These are phyloP conservation scores for Pipistrellus pipistrellus DNA, from an alignment of 2,797 vertebrate genomes.

Conservation along the genomic window DNA sequence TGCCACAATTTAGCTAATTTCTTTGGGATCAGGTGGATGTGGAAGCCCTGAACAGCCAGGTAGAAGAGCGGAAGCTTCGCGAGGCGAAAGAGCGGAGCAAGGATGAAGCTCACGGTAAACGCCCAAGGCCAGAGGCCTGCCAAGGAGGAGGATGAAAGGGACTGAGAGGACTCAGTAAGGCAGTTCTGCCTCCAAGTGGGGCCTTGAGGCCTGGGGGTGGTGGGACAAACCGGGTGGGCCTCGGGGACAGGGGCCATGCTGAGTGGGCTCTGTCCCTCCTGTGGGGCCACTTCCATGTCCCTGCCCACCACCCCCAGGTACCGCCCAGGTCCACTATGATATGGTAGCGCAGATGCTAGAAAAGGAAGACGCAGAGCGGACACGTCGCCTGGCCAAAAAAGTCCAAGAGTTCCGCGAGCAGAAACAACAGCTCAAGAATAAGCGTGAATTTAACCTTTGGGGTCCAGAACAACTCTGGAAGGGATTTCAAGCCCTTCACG, in stretches of 20 bases:
- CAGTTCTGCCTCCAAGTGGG: conserved; percentile 26
- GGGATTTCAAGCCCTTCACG: conserved; percentile 43
- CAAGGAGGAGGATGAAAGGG: not conserved
- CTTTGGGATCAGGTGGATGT: conserved; percentile 83
- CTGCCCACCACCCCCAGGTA: conserved; percentile 72
- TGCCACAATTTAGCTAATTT: conserved; percentile 34
- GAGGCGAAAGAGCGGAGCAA: conserved; percentile 74
- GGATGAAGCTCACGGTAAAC: conserved; percentile 83
- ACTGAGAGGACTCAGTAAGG: not conserved
- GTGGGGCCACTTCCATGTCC: conserved; percentile 15
- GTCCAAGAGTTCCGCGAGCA: conserved; percentile 83
- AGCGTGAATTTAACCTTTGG: conserved; percentile 87
- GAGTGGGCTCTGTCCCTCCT: not conserved
- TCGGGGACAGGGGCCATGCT: conserved; percentile 38
- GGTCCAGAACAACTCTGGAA: conserved; percentile 83
- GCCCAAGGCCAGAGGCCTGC: not conserved
- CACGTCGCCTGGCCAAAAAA: conserved; percentile 81
- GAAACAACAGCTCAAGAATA: conserved; percentile 86
- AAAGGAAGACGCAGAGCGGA: conserved; percentile 84
- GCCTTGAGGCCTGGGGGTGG: not conserved
- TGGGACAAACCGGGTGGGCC: not conserved
- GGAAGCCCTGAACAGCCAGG: conserved; percentile 80
- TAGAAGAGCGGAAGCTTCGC: conserved; percentile 78
- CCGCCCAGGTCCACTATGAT: conserved; percentile 75
- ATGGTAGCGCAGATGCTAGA: conserved; percentile 86